Percentiles rank a stretch among this genome's conserved stretches.
phyloP scores from a whole-genome alignment of 1,140 invertebrate genomes.

The Bombus terrestris region DNA sequence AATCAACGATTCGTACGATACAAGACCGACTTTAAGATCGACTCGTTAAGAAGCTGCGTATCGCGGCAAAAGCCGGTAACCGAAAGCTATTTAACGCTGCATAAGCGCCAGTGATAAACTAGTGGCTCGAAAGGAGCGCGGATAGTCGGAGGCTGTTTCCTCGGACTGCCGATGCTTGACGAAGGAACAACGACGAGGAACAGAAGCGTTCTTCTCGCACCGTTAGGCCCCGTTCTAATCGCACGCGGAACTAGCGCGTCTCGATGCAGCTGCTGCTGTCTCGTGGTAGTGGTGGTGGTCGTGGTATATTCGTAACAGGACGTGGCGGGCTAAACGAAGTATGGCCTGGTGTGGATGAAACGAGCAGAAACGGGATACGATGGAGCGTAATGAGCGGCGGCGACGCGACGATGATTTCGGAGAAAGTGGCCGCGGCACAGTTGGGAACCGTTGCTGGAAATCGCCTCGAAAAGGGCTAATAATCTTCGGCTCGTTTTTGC shows the following conservation, averaged over 20 bases:
- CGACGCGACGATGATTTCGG: slow-evolving; percentile 20
- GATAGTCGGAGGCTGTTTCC: neutral
- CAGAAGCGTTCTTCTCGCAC: slow-evolving; percentile 9
- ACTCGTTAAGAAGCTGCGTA: too few relatives aligned
- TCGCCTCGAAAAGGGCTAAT: slow-evolving; percentile 36
- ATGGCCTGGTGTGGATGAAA: neutral
- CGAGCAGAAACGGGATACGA: slow-evolving; percentile 20
- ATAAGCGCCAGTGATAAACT: neutral
- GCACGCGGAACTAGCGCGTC: slow-evolving; percentile 32
- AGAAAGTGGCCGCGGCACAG: slow-evolving; percentile 21
- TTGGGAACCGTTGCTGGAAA: neutral
- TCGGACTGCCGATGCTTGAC: neutral
- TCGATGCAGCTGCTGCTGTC: neutral
- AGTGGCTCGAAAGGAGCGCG: fast-evolving
- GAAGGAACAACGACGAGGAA: neutral
- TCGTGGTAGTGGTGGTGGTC: too few relatives aligned
- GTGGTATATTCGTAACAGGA: slow-evolving; percentile 19
- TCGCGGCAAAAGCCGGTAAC: too few relatives aligned
- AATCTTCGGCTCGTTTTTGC: slow-evolving; percentile 16
- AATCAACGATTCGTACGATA: too few relatives aligned
- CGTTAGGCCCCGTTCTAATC: slow-evolving; percentile 42
- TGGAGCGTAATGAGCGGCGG: slow-evolving; percentile 7
- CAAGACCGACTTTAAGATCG: too few relatives aligned
- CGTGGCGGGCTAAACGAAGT: slow-evolving; percentile 24
- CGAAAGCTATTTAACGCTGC: too few relatives aligned